These are phyloP conservation scores for Halocynthia aurantium DNA, from an alignment of 23 tunicate genomes.

Conservation along the genomic window DNA sequence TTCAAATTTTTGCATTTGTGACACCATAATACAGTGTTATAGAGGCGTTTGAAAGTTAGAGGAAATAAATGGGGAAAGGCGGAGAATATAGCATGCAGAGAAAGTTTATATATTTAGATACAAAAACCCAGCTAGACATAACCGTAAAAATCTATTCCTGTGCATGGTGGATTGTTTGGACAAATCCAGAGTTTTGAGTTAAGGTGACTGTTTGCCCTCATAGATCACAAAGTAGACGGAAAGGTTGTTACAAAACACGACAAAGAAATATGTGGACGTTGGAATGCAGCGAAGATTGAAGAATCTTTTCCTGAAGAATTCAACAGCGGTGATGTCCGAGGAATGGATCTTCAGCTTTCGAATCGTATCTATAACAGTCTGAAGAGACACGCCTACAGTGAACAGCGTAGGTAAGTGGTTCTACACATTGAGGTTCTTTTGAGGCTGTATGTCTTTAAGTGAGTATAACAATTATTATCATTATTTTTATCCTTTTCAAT, in stretches of 20 bases:
- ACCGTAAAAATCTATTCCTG: no score
- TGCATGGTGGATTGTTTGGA: background rate
- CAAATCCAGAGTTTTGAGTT: background rate
- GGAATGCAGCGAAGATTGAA: slow-evolving; percentile 68
- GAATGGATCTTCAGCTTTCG: slow-evolving; percentile 65
- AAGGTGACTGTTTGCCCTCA: background rate
- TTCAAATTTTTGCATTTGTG: no score
- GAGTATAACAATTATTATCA: no score
- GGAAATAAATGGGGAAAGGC: no score
- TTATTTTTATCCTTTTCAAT: background rate
- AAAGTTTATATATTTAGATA: no score
- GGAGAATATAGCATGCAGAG: no score
- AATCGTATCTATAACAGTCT: slow-evolving; percentile 74
- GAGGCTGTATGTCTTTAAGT: background rate
- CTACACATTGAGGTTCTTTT: background rate
- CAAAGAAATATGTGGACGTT: slow-evolving; percentile 68
- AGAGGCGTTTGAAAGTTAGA: no score
- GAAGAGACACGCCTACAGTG: slow-evolving; percentile 61
- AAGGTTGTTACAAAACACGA: slow-evolving; percentile 76
- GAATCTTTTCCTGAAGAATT: slow-evolving; percentile 65
- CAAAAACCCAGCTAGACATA: no score
- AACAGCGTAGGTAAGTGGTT: slow-evolving; percentile 44
- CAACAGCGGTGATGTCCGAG: slow-evolving; percentile 76
- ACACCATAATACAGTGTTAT: no score
- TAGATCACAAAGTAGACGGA: background rate